Conservation (phyloP, 1,140 invertebrate species). For the Trachymyrmex cornetzi region DNA sequence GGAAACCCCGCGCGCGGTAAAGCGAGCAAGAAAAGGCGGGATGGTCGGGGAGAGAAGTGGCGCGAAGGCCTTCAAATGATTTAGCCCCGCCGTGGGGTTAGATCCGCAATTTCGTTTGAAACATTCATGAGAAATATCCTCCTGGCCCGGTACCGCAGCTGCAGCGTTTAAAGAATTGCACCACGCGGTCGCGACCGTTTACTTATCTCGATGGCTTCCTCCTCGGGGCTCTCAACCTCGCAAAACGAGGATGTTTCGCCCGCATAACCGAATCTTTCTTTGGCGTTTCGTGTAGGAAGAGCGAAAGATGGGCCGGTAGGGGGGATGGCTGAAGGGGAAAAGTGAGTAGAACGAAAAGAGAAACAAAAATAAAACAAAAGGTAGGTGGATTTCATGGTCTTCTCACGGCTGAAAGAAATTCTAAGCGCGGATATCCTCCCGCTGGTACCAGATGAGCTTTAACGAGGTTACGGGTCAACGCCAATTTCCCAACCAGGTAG, state of each 20-base stretch:
- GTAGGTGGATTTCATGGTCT: constrained; percentile 69
- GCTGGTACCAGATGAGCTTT: constrained; percentile 54
- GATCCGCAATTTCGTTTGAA: constrained; percentile 85
- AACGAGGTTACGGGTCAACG: constrained; percentile 74
- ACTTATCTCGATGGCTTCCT: constrained; percentile 81
- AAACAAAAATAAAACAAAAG: constrained; percentile 72
- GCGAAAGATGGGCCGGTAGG: not conserved
- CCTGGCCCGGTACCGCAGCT: constrained; percentile 76
- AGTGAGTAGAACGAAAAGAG: constrained; percentile 19
- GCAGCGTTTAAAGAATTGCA: constrained; percentile 82
- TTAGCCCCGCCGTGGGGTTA: constrained; percentile 83
- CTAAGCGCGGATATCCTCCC: constrained; percentile 60
- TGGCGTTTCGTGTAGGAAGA: constrained; percentile 25
- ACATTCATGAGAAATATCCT: constrained; percentile 85
- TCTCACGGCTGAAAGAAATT: constrained; percentile 70
- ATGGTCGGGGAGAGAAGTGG: constrained; percentile 40
- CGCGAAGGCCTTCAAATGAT: constrained; percentile 81
- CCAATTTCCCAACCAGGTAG: constrained; percentile 67
- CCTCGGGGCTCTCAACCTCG: constrained; percentile 65
- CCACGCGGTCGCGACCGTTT: constrained; percentile 80
- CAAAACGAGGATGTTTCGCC: constrained; percentile 76
- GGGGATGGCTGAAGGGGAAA: constrained; percentile 21
- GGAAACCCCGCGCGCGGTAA: constrained; percentile 23
- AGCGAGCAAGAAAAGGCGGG: constrained; percentile 25
- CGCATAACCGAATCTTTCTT: constrained; percentile 79